Evolutionary conservation across 2,888 invertebrate genomes (phyloP).

Genomic region (Archips xylosteana): DNA sequence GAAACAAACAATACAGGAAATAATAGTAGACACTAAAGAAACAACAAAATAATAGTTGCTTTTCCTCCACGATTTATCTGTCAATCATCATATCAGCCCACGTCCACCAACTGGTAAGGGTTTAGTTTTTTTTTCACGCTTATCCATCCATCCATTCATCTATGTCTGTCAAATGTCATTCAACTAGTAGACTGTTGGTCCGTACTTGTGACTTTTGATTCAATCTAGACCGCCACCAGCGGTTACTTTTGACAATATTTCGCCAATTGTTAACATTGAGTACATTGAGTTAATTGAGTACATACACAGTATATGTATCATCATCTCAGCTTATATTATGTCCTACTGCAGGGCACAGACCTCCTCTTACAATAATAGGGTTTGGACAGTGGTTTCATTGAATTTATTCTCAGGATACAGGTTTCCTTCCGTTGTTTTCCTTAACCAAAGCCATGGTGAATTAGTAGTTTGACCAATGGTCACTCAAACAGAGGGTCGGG

Average conservation of each 20-base stretch:
- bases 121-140: background rate
- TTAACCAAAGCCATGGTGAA: too few species aligned
- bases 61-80: background rate
- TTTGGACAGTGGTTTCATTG: too few species aligned
- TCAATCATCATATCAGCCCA: constrained; percentile 1
- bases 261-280: background rate
- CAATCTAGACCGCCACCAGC: background rate
- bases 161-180: constrained; percentile 1
- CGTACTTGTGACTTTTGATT: background rate
- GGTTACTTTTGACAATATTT: background rate
- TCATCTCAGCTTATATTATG: too few species aligned
- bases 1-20: background rate
- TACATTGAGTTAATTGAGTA: too few species aligned
- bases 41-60: background rate
- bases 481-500: too few species aligned
- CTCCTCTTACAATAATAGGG: too few species aligned
- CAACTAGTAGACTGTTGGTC: background rate
- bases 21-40: background rate
- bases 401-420: too few species aligned
- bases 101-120: background rate
- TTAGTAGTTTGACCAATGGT: too few species aligned
- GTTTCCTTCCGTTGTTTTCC: too few species aligned
- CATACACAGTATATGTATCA: too few species aligned
- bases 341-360: too few species aligned
- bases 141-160: background rate